Base-by-base conservation (phyloP, 2,797 vertebrate genomes). In the Eurystomus glaucurus region DNA sequence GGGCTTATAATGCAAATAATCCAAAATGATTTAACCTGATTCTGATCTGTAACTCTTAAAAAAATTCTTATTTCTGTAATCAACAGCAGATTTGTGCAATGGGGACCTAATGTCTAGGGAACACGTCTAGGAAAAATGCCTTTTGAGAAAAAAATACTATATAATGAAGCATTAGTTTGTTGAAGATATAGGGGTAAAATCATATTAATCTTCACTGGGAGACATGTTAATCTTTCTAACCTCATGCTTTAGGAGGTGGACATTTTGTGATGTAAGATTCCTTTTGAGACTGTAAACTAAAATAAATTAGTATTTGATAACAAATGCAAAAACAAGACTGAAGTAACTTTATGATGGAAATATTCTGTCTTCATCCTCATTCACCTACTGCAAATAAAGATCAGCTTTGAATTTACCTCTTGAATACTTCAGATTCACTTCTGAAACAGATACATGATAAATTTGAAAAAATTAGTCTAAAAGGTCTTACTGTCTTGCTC, bases 391-490 rank as follows among this genome's bases (percentile, higher is more conserved):
- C 82, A 90, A 92, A 83, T 84, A 77, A 88, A 83, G 37, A 74
- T 91, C 22, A 57, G 60, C 43, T 93, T 95, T 92, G 68, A 89
- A 78, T 90, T 95, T 91, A 48, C 29, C 20, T 71, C 80, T 75
- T 84, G 55, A 68, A 81, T 80, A 52, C 60, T 95, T 87, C 33
- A 83, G 9, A 41, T 70, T 58, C 9, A 25, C 15, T 86, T 83
- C 58, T 84, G 90, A 72, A 96, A 69, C 14, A 31, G 19, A 7
- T 71, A 39, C 25, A 7, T 68, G 64, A 94, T 58, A 71, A 82
- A 88, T 91, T 55, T 61, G 14, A 86, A 51, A 15, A 62, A 65
- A 74, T 78, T 85, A 75, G 14, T 75, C 39, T 79, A 33, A 54
- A 46, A 93, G 74, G 19, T 90, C 51, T 46, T 71, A 26, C 65